phyloP scores from a whole-genome alignment of 1,140 invertebrate species.

The Ladona fulva region DNA sequence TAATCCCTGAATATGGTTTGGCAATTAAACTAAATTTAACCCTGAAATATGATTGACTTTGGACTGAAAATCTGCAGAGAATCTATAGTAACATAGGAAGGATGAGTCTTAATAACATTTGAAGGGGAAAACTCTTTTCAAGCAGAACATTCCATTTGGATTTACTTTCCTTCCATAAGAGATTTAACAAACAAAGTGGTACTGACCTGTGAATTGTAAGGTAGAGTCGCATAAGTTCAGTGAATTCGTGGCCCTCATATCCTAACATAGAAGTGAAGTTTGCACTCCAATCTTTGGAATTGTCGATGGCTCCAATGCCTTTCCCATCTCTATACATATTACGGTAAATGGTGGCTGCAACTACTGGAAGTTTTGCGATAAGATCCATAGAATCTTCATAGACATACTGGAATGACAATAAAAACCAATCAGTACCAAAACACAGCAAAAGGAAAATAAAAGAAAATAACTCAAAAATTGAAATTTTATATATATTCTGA shows the following conservation, averaged over 20 bases:
- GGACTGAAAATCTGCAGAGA: too few relatives aligned
- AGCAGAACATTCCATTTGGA: too few relatives aligned
- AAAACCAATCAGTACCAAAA: too few relatives aligned
- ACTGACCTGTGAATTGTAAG: slow-evolving; percentile 82
- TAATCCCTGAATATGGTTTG: too few relatives aligned
- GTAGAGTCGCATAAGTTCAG: slow-evolving; percentile 89
- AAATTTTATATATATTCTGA: too few relatives aligned
- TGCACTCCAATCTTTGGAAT: slow-evolving; percentile 84
- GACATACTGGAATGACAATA: slow-evolving; percentile 39
- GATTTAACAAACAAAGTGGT: too few relatives aligned
- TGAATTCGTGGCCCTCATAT: slow-evolving; percentile 69
- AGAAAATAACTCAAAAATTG: not conserved
- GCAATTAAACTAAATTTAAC: too few relatives aligned
- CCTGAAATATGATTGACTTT: too few relatives aligned
- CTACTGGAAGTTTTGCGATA: slow-evolving; percentile 89
- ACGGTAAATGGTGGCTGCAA: slow-evolving; percentile 91
- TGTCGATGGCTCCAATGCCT: slow-evolving; percentile 77
- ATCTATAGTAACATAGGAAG: too few relatives aligned
- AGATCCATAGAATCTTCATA: slow-evolving; percentile 95
- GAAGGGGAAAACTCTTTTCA: too few relatives aligned
- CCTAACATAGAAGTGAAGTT: slow-evolving; percentile 92
- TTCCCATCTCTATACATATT: slow-evolving; percentile 82
- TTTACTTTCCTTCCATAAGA: too few relatives aligned
- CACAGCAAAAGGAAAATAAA: not conserved
- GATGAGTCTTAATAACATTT: too few relatives aligned